A percentile compares a stretch with the other conserved stretches of the same genome.
Conservation (phyloP, 2,888 invertebrate genomes). For the Drosophila tanythrix region DNA sequence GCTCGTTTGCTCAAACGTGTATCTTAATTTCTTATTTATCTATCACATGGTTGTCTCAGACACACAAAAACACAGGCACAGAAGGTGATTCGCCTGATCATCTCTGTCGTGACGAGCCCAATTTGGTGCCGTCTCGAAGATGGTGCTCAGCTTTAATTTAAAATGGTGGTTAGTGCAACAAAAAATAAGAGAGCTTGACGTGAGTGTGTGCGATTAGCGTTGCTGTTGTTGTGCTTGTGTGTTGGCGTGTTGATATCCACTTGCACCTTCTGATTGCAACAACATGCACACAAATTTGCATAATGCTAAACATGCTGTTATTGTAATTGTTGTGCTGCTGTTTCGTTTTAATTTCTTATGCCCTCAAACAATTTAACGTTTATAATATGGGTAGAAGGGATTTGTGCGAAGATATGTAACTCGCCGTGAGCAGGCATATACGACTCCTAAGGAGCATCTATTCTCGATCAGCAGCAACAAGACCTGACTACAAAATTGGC, state of each 20-base stretch:
- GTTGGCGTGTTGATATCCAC: constrained; percentile 22
- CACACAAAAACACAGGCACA: neutral
- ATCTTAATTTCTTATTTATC: neutral
- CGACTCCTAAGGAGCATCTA: neutral
- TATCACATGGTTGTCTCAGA: neutral
- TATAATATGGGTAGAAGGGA: neutral
- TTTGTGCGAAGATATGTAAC: neutral
- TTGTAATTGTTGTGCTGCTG: constrained; percentile 57
- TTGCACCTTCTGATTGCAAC: constrained; percentile 40
- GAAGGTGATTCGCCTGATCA: constrained; percentile 60
- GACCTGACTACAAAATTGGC: neutral
- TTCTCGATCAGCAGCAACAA: neutral
- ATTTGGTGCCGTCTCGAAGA: constrained; percentile 67
- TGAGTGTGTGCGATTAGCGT: constrained; percentile 83
- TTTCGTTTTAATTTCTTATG: constrained; percentile 8
- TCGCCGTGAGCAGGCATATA: neutral
- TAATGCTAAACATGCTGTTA: constrained; percentile 83
- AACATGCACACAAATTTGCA: constrained; percentile 82
- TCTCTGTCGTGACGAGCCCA: constrained; percentile 51
- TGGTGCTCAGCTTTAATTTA: constrained; percentile 73
- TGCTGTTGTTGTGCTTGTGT: constrained; percentile 22
- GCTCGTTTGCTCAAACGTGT: constrained; percentile 37
- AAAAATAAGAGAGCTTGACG: constrained; percentile 71
- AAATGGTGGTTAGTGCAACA: constrained; percentile 51
- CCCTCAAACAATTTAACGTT: neutral